phyloP scores from a whole-genome alignment of 1,140 invertebrate species.

The Drosophila trapezifrons region DNA sequence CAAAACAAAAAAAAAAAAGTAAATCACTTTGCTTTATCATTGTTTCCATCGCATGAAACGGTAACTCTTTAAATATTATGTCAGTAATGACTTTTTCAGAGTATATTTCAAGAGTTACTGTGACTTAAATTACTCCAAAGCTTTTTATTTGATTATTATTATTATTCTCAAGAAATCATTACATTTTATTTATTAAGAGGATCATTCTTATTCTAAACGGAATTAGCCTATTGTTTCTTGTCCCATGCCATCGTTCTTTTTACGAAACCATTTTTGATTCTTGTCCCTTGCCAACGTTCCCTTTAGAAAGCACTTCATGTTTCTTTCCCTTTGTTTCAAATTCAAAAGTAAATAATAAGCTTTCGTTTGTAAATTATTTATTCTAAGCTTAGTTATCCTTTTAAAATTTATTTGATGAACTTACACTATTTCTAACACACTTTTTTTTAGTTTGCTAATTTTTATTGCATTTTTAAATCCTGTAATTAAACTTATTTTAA shows the following conservation, averaged over 20 bases:
- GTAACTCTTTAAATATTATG: slow-evolving; percentile 4
- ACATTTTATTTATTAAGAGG: neutral
- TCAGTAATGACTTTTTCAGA: slow-evolving; percentile 19
- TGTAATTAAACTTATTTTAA: neutral
- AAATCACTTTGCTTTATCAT: slow-evolving; percentile 2
- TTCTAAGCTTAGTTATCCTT: neutral
- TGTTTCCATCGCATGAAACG: neutral
- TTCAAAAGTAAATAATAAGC: neutral
- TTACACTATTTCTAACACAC: no score
- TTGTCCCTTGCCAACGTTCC: neutral
- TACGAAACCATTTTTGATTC: neutral
- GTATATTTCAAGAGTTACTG: neutral
- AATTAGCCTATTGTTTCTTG: no score
- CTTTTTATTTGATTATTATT: neutral
- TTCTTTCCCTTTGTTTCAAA: neutral
- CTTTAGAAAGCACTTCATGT: neutral
- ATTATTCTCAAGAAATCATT: neutral
- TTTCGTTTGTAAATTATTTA: neutral
- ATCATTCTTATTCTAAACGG: neutral
- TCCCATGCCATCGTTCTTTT: no score
- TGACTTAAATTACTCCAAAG: neutral
- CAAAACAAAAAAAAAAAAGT: neutral
- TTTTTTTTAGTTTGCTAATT: no score
- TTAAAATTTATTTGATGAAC: no score
- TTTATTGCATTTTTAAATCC: neutral